Conservation (phyloP, 2,888 invertebrate genomes). For the Drosophila austrosaltans region DNA sequence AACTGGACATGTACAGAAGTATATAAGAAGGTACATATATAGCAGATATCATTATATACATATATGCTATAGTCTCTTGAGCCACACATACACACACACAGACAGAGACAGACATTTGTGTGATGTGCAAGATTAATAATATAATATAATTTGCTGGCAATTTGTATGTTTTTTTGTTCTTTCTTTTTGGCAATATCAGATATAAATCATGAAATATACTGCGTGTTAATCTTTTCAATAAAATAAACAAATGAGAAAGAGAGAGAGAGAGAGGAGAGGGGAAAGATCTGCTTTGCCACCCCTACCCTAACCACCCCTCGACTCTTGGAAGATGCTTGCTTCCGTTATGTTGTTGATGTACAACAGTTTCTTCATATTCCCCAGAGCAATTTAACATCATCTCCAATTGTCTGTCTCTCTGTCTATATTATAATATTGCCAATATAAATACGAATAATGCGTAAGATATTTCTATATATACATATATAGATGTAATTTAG, state of each 20-base stretch:
- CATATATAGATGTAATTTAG: slow-evolving; percentile 8
- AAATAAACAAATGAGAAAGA: slow-evolving; percentile 43
- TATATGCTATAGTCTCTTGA: slow-evolving; percentile 9
- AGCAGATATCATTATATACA: not conserved
- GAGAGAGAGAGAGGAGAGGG: no score
- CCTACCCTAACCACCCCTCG: not conserved
- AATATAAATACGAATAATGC: slow-evolving; percentile 31
- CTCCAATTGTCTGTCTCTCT: slow-evolving; percentile 18
- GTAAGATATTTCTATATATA: not conserved
- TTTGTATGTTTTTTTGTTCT: slow-evolving; percentile 42
- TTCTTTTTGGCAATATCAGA: slow-evolving; percentile 60
- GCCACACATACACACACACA: not conserved
- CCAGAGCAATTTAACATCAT: not conserved
- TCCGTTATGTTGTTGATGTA: slow-evolving; percentile 58
- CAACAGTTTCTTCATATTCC: no score
- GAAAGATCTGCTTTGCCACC: slow-evolving; percentile 16
- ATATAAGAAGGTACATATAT: not conserved
- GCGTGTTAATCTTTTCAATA: slow-evolving; percentile 67
- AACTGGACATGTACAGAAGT: slow-evolving; percentile 29
- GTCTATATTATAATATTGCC: slow-evolving; percentile 34
- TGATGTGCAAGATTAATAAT: slow-evolving; percentile 42
- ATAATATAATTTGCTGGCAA: slow-evolving; percentile 56
- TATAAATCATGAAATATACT: slow-evolving; percentile 64
- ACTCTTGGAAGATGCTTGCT: slow-evolving; percentile 39
- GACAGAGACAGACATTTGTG: slow-evolving; percentile 22